These are phyloP conservation scores for Diceros bicornis DNA, from an alignment of 2,797 vertebrate species.

Conservation along the genomic window DNA sequence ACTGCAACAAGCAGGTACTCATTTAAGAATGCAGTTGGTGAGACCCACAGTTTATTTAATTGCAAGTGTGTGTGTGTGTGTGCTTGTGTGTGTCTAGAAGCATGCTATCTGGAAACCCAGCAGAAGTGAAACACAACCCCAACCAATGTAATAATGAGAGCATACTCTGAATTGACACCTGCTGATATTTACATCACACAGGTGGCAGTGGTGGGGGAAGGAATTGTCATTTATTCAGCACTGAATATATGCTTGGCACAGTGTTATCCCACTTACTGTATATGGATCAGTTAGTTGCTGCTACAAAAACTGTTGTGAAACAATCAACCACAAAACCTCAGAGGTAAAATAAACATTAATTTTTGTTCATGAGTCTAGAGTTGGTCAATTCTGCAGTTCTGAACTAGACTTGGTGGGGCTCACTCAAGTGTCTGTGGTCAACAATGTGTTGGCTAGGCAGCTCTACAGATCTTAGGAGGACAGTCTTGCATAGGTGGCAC, in stretches of 20 bases:
- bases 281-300: no score
- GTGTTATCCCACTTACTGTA: not conserved
- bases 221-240: not conserved
- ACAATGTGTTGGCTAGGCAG: not conserved
- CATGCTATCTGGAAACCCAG: not conserved
- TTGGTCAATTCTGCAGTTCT: not conserved
- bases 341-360: not conserved
- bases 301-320: not conserved
- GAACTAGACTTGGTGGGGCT: not conserved
- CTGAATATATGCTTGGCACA: no score
- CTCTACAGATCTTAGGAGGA: not conserved
- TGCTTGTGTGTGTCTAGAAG: not conserved
- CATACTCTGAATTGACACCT: not conserved
- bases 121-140: not conserved
- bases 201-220: not conserved
- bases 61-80: not conserved
- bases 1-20: not conserved
- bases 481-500: fast-evolving
- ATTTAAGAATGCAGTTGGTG: not conserved
- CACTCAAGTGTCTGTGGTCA: not conserved
- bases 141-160: not conserved
- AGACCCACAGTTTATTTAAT: not conserved
- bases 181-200: not conserved
- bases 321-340: not conserved
- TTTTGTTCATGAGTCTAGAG: not conserved